Percentiles rank a stretch among this genome's conserved stretches.
phyloP scores from a whole-genome alignment of 2,113 vertebrate species.

The Lagopus muta region DNA sequence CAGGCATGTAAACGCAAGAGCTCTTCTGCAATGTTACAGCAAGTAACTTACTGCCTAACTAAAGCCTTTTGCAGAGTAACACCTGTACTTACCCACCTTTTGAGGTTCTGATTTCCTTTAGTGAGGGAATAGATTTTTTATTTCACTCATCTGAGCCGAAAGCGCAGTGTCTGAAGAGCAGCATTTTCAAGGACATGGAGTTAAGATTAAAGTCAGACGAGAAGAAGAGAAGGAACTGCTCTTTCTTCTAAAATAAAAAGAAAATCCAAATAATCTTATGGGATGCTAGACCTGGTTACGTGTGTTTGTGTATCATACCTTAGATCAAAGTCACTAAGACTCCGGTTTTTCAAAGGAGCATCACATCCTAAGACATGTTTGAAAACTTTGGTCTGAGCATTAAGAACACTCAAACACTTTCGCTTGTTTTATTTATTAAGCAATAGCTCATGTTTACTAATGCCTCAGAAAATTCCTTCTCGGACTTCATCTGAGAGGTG shows the following conservation, averaged over 20 bases:
- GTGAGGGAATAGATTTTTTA: slow-evolving; percentile 1
- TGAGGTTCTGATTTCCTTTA: slow-evolving; percentile 4
- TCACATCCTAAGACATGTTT: slow-evolving; percentile 7
- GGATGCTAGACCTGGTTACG: neutral
- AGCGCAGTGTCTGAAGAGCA: neutral
- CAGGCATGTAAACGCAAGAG: slow-evolving; percentile 16
- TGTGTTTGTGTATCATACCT: slow-evolving; percentile 31
- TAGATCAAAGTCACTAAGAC: slow-evolving; percentile 47
- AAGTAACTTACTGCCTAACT: slow-evolving; percentile 21
- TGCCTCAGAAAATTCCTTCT: neutral
- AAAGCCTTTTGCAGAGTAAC: slow-evolving; percentile 5
- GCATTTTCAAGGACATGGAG: slow-evolving; percentile 1
- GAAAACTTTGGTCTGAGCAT: slow-evolving; percentile 32
- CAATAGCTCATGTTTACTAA: neutral
- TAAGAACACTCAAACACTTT: slow-evolving; percentile 47
- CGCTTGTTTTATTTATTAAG: slow-evolving; percentile 57
- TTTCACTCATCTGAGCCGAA: neutral
- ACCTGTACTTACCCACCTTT: neutral
- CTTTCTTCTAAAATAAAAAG: neutral
- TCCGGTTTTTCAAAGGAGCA: slow-evolving; percentile 51
- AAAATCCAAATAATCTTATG: neutral
- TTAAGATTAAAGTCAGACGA: slow-evolving; percentile 47
- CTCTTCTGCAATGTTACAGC: slow-evolving; percentile 9
- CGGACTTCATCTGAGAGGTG: neutral
- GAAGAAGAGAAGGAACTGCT: neutral